Evolutionary conservation across 1,140 invertebrate species (phyloP), one percentile per base, ranked within the genome.

Genomic region (Micrasema minimum): DNA sequence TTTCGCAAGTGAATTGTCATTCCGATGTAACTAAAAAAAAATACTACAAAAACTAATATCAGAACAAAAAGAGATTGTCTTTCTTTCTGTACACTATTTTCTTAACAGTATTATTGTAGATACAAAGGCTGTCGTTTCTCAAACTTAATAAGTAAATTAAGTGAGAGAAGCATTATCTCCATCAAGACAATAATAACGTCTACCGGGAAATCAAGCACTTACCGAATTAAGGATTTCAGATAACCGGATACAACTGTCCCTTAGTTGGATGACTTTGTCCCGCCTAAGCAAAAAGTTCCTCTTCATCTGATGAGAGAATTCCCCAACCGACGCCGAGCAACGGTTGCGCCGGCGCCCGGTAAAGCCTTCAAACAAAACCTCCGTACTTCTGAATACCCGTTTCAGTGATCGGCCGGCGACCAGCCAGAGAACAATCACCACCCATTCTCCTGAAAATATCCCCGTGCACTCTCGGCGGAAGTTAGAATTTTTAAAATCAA

Each of bases 231-330:
- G 53, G 38, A 43, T 61, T 69, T 22, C 53, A 69, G 66, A 59
- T 69, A 69, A 61, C 53, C 20, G 18, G 41, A 69, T 61, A 46
- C 18, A 46, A 16, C 37, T 23, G 46, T 55, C 41, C 50, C 46
- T 22, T 38, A 61, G 12, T 57, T 35, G 26, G 41, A 14, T 37
- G 53, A 61, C 41, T 61, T 22, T 35, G 31, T 59, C 53, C 41
- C 41, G 66, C 48, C 65, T 43, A 10, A 22, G 31, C 66, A 59
- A 69, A 69, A 69, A 69, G 66, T 69, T 69, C n/a, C 7, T 22
- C 37, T 20, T 38, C 55, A 59, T 38, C 62, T 23, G 48, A 53
- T 12, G 35, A 11, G 50, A 50, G 61, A 48, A 37, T 48, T 66
- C 48, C 50, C 64, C 64, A 23, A 62, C 45, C 62, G 31, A 14